Conservation (phyloP, 2,113 vertebrate species). For the Phyllostomus discolor region DNA sequence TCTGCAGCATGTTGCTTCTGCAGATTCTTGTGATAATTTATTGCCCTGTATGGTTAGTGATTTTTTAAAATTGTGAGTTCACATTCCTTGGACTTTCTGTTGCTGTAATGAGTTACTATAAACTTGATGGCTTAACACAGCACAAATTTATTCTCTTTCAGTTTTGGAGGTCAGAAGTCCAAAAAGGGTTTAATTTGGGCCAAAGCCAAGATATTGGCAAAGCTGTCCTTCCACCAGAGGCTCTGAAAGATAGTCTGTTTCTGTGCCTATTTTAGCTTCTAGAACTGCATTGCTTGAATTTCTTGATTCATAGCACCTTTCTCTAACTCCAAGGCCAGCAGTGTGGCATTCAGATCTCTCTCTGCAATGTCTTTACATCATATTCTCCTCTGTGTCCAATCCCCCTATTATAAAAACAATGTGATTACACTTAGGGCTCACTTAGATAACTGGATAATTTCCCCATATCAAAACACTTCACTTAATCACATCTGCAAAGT, state of each 20-base stretch:
- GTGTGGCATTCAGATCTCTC: not conserved
- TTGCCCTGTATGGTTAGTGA: not conserved
- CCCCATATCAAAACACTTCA: not conserved
- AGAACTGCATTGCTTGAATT: not conserved
- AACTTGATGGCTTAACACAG: not conserved
- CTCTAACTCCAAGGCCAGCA: not conserved
- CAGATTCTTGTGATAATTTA: not conserved
- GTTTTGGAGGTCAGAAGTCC: not conserved
- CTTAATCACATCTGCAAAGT: not conserved
- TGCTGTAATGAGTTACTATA: not conserved
- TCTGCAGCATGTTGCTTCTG: not conserved
- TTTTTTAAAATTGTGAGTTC: not conserved
- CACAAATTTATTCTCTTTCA: not conserved
- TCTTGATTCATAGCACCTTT: not conserved
- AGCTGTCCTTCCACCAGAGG: not conserved
- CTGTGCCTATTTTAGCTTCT: not conserved
- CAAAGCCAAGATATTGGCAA: not conserved
- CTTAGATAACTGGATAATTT: not conserved
- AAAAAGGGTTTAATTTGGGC: not conserved
- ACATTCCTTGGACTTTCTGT: not conserved
- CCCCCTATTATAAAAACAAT: not conserved
- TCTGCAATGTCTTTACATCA: not conserved
- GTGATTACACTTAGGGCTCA: not conserved
- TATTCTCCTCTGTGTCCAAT: not conserved
- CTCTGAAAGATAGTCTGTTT: not conserved